Conservation (phyloP, 2,888 invertebrate species). For the Horisme vitalbata region DNA sequence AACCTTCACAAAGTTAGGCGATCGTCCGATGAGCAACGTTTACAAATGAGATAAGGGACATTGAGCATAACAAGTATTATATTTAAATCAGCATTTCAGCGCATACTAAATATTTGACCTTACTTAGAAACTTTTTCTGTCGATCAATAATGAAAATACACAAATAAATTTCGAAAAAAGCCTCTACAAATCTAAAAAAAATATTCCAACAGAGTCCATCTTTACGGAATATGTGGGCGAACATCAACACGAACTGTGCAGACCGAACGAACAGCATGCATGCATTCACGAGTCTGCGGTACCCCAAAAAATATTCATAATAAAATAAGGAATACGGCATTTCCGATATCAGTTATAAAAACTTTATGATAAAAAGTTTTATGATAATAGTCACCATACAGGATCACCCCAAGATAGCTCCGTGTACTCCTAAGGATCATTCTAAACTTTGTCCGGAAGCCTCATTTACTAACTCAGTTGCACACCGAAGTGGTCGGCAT, state of each 20-base stretch:
- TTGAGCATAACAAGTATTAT: constrained; percentile 35
- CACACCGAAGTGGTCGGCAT: no score
- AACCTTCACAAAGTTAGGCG: not conserved
- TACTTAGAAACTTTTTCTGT: constrained; percentile 24
- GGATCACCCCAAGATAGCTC: no score
- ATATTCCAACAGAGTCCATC: not conserved
- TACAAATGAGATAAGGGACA: constrained; percentile 24
- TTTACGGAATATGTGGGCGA: not conserved
- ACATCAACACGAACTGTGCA: constrained; percentile 1
- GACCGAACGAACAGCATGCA: constrained; percentile 2
- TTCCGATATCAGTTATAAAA: no score
- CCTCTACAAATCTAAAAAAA: constrained; percentile 17
- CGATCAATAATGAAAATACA: constrained; percentile 23
- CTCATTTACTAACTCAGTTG: no score
- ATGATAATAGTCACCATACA: no score
- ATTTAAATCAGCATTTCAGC: constrained; percentile 36
- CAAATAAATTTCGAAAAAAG: constrained; percentile 24
- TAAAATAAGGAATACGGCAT: no score
- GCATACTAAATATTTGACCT: constrained; percentile 28
- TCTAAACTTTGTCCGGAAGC: no score
- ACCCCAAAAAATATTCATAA: no score
- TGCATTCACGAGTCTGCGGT: no score
- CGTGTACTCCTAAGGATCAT: no score
- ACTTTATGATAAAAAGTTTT: no score
- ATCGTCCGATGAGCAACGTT: constrained; percentile 12